Percentiles rank a stretch among this genome's conserved stretches.
These are phyloP conservation scores for Cyprinodon brontotheroides DNA, from an alignment of 2,113 vertebrate species.

Conservation along the genomic window DNA sequence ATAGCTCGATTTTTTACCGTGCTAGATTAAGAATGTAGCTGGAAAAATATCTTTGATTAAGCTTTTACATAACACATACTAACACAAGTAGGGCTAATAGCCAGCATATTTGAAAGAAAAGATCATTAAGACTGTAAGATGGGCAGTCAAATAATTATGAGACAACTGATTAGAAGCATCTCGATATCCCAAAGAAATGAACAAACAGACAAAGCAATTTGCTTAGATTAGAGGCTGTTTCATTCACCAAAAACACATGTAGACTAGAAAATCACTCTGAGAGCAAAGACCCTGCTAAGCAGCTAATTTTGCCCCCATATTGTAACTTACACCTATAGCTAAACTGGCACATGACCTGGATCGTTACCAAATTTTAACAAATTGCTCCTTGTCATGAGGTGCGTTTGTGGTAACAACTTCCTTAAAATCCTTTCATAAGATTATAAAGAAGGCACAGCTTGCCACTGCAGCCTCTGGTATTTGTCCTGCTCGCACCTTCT, in stretches of 20 bases:
- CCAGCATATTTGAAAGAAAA: background rate
- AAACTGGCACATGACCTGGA: too few species aligned
- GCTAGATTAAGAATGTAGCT: slow-evolving; percentile 18
- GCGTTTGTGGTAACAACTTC: too few species aligned
- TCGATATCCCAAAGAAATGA: background rate
- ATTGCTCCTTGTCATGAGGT: too few species aligned
- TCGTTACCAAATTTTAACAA: too few species aligned
- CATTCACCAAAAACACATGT: background rate
- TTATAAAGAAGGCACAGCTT: too few species aligned
- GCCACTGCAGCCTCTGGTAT: too few species aligned
- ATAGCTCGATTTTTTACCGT: slow-evolving; percentile 34
- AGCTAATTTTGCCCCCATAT: too few species aligned
- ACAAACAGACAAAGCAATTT: background rate
- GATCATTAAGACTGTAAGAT: background rate
- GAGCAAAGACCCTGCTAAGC: too few species aligned
- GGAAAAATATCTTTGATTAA: slow-evolving; percentile 24
- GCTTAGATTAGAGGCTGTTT: background rate
- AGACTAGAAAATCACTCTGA: background rate
- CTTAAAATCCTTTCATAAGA: too few species aligned
- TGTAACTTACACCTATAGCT: too few species aligned
- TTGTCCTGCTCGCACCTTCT: too few species aligned
- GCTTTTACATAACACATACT: slow-evolving; percentile 12
- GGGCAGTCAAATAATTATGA: background rate
- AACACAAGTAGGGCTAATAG: slow-evolving; percentile 11
- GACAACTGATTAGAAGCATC: background rate